These are phyloP conservation scores for Eupeodes luniger DNA, from an alignment of 2,888 invertebrate species.

Conservation along the genomic window DNA sequence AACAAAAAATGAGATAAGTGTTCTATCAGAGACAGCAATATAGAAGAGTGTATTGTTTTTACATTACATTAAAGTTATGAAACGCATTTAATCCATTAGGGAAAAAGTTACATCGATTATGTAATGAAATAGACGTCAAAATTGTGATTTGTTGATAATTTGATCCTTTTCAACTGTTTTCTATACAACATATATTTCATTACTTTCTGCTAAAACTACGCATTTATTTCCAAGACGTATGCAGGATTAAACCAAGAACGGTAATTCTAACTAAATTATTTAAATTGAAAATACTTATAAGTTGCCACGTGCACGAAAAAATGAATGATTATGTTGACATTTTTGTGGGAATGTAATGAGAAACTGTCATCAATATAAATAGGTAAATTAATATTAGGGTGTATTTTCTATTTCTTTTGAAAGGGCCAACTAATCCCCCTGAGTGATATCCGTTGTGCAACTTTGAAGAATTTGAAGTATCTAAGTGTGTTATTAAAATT, in stretches of 20 bases:
- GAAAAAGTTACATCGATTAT: no score
- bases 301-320: constrained; percentile 55
- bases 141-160: no score
- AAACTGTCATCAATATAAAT: background rate
- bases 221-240: constrained; percentile 6
- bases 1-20: background rate
- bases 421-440: background rate
- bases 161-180: no score
- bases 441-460: background rate
- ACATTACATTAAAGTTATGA: no score
- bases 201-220: no score
- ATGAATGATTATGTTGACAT: constrained; percentile 55
- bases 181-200: no score
- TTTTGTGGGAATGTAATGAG: constrained; percentile 42
- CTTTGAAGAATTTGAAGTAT: background rate
- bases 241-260: background rate
- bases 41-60: constrained; percentile 44
- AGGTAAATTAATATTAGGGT: background rate
- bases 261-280: background rate
- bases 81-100: no score
- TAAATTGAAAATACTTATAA: constrained; percentile 9
- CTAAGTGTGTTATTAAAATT: background rate
- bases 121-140: no score
- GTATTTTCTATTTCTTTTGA: background rate
- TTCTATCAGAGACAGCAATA: constrained; percentile 32